Percentiles rank a stretch among this genome's conserved stretches.
Conservation (phyloP, 2,888 invertebrate genomes). For the Sinhomidia bicolor region DNA sequence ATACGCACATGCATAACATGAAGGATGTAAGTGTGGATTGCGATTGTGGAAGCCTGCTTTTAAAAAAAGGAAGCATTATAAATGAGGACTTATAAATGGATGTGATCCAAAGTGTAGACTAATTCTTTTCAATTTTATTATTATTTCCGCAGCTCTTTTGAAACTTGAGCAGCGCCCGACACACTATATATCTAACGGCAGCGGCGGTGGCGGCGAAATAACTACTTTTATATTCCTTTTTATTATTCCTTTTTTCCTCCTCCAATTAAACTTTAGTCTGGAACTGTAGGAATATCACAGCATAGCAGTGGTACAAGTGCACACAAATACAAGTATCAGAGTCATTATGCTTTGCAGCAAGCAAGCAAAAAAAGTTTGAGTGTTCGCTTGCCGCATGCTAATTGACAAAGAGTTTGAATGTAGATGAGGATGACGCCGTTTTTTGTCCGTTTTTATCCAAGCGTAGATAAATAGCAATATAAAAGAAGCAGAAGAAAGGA, state of each 20-base stretch:
- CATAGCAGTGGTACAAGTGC: not conserved
- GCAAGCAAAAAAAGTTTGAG: slow-evolving; percentile 45
- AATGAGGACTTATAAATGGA: not conserved
- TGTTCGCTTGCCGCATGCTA: slow-evolving; percentile 44
- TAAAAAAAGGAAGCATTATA: not conserved
- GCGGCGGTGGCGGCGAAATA: not conserved
- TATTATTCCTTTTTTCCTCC: slow-evolving; percentile 36
- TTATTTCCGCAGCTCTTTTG: slow-evolving; percentile 49
- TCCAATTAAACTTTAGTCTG: slow-evolving; percentile 14
- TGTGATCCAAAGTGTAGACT: slow-evolving; percentile 23
- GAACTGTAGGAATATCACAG: not conserved
- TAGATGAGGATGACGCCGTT: not conserved
- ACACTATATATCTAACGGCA: not conserved
- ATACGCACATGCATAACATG: no score
- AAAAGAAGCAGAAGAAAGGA: not conserved
- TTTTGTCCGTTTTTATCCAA: not conserved
- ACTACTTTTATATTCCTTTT: slow-evolving; percentile 45
- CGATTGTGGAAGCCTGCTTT: not conserved
- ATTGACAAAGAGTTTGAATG: slow-evolving; percentile 7
- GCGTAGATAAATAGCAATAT: not conserved
- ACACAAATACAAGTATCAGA: not conserved
- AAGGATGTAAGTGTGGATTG: not conserved
- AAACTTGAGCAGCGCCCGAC: not conserved
- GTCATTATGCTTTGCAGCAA: no score
- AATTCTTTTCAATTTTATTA: slow-evolving; percentile 51